phyloP scores from a whole-genome alignment of 2,797 vertebrate genomes.

The Pipistrellus kuhlii region DNA sequence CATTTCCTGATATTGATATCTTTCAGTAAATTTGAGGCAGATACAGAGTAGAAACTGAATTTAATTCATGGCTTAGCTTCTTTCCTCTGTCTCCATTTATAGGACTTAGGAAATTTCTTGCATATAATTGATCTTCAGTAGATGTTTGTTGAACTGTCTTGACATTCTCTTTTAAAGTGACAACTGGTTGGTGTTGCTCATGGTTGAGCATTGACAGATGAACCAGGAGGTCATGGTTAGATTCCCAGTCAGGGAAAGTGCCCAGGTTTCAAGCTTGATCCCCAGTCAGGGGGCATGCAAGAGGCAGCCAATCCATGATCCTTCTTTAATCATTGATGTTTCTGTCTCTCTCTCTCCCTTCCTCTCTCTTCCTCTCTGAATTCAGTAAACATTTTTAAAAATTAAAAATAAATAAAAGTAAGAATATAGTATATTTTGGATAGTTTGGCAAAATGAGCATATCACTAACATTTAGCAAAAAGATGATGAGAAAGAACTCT shows the following conservation, averaged over 20 bases:
- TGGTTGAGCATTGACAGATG: too few relatives aligned
- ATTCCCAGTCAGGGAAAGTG: too few relatives aligned
- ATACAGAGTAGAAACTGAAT: slow-evolving; percentile 38
- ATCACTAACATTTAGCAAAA: not conserved
- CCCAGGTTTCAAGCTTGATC: too few relatives aligned
- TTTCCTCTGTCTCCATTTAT: not conserved
- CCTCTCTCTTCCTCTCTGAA: too few relatives aligned
- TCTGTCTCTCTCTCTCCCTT: too few relatives aligned
- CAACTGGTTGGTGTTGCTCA: too few relatives aligned
- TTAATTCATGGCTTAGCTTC: not conserved
- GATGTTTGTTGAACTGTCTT: not conserved
- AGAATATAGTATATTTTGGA: not conserved
- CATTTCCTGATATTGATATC: slow-evolving; percentile 47
- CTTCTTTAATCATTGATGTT: too few relatives aligned
- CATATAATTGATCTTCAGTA: not conserved
- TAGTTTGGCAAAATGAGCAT: not conserved
- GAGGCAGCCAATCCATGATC: too few relatives aligned
- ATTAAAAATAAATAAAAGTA: not conserved
- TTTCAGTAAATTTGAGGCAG: not conserved
- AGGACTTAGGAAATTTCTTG: slow-evolving; percentile 13
- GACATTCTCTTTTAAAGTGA: slow-evolving; percentile 7
- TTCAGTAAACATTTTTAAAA: too few relatives aligned
- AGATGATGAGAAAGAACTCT: not conserved
- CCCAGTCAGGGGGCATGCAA: too few relatives aligned
- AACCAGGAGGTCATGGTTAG: too few relatives aligned